Evolutionary conservation across 2,797 vertebrate genomes (phyloP).

Genomic region (Meriones psammophilus): DNA sequence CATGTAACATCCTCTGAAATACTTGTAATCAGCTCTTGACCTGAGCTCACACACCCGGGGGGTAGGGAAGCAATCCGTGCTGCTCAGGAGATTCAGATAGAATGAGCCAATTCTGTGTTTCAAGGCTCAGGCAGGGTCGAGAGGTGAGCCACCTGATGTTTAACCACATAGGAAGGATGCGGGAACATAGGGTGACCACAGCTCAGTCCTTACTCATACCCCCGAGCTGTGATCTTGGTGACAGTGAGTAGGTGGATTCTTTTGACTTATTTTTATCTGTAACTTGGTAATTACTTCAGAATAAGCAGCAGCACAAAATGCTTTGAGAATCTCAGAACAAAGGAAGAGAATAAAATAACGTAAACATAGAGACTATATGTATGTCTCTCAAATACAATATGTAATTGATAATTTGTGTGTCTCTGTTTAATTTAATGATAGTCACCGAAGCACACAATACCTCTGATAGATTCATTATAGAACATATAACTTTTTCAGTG

Average conservation of each 20-base stretch:
- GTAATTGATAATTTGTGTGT: background rate
- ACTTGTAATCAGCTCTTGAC: slow-evolving; percentile 1
- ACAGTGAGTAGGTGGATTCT: background rate
- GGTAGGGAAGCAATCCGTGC: background rate
- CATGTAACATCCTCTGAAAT: background rate
- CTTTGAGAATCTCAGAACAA: background rate
- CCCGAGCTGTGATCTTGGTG: background rate
- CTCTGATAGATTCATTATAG: background rate
- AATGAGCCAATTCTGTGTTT: slow-evolving; percentile 38
- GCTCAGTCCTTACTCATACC: background rate
- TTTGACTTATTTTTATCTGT: slow-evolving; percentile 38
- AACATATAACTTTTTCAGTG: background rate
- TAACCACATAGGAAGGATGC: background rate
- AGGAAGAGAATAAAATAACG: slow-evolving; percentile 34
- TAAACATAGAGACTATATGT: background rate
- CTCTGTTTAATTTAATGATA: background rate
- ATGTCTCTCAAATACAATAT: background rate
- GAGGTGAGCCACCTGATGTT: background rate
- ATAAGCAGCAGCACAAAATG: slow-evolving; percentile 16
- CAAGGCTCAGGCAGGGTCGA: slow-evolving; percentile 9
- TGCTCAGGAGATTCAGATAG: background rate
- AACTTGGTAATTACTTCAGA: background rate
- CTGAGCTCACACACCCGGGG: background rate
- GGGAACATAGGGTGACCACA: background rate
- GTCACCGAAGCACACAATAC: background rate